Conservation (phyloP, 2,113 vertebrate genomes). For the Onychorhynchus coronatus region DNA sequence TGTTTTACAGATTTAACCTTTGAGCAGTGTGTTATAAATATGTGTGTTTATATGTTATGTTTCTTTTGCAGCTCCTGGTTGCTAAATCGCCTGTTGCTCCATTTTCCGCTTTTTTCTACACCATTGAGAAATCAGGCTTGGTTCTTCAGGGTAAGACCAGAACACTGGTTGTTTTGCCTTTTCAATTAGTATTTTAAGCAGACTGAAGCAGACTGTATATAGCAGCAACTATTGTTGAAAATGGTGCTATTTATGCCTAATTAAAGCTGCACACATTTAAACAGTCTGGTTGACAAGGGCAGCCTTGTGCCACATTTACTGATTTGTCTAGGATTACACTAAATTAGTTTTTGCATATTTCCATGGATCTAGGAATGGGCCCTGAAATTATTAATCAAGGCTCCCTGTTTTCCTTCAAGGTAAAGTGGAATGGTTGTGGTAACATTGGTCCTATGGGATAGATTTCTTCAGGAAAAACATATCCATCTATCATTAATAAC, state of each 20-base stretch:
- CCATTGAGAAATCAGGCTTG: conserved; percentile 78
- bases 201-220: neutral
- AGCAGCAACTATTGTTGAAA: neutral
- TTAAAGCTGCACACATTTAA: neutral
- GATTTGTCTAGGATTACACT: neutral
- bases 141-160: conserved; percentile 78
- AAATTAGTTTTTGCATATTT: neutral
- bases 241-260: neutral
- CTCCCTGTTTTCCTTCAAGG: neutral
- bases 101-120: conserved; percentile 76
- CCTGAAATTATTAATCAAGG: neutral
- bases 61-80: conserved; percentile 77
- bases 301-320: neutral
- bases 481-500: neutral
- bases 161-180: neutral
- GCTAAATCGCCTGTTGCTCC: conserved; percentile 85
- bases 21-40: neutral
- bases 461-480: neutral
- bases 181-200: neutral
- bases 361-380: neutral
- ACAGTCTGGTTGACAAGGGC: neutral
- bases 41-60: neutral
- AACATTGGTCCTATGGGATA: neutral
- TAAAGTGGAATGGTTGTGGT: neutral
- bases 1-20: neutral